phyloP scores from a whole-genome alignment of 2,113 vertebrate genomes.

The Leucosticte australis region DNA sequence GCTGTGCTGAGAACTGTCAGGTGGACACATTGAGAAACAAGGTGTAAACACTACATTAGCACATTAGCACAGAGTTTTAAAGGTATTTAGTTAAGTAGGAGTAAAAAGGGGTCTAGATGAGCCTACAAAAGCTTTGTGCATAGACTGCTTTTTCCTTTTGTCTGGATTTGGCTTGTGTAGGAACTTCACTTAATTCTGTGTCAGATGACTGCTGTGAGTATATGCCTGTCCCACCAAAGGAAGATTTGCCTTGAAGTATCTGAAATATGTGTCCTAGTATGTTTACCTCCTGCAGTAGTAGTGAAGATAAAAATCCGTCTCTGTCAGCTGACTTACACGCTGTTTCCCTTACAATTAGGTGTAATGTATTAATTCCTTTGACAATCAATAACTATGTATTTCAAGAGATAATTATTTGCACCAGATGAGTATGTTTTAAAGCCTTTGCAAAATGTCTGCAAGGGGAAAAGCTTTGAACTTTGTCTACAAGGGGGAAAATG shows the following conservation, averaged over 20 bases:
- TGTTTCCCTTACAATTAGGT: background rate
- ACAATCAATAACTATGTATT: background rate
- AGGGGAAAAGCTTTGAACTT: background rate
- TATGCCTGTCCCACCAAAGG: background rate
- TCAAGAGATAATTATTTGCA: background rate
- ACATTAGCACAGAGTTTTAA: background rate
- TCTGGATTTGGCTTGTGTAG: background rate
- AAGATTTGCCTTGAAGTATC: background rate
- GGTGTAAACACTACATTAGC: background rate
- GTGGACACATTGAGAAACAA: background rate
- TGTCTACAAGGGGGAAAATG: background rate
- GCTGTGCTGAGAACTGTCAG: background rate
- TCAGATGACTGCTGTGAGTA: background rate
- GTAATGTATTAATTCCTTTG: background rate
- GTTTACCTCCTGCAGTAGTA: background rate
- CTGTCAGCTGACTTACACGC: background rate
- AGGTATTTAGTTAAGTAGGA: background rate
- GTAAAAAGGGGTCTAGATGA: background rate
- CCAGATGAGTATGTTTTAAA: background rate
- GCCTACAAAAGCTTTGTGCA: background rate
- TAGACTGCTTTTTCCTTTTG: background rate
- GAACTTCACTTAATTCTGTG: background rate
- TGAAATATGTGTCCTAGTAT: background rate
- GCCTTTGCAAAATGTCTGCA: background rate
- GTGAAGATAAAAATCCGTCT: background rate